Evolutionary conservation across 1,140 invertebrate species (phyloP).

Genomic region (Lordiphosa collinella): DNA sequence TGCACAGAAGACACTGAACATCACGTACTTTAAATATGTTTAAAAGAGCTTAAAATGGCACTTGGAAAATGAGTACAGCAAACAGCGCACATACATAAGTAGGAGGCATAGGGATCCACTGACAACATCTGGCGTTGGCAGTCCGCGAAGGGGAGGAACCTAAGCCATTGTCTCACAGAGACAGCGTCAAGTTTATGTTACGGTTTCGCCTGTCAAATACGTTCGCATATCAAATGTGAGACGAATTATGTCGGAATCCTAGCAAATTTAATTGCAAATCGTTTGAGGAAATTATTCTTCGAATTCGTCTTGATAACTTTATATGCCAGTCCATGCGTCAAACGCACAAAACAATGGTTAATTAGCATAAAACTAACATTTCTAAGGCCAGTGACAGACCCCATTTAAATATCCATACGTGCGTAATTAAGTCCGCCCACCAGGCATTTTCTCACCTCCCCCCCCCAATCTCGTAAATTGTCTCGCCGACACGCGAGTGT

Average conservation of each 20-base stretch:
- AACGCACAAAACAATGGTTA: slow-evolving; percentile 54
- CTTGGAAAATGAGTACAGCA: slow-evolving; percentile 36
- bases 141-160: neutral
- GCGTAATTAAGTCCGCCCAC: slow-evolving; percentile 58
- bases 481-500: slow-evolving; percentile 8
- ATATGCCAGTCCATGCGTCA: neutral
- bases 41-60: slow-evolving; percentile 59
- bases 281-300: neutral
- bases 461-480: too few species aligned
- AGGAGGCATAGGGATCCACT: slow-evolving; percentile 25
- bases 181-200: neutral
- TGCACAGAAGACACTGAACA: slow-evolving; percentile 60
- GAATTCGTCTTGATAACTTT: neutral
- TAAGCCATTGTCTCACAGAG: slow-evolving; percentile 20
- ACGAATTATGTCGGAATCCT: neutral
- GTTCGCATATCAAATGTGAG: slow-evolving; percentile 6
- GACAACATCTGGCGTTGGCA: slow-evolving; percentile 27
- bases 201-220: slow-evolving; percentile 7
- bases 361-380: slow-evolving; percentile 77
- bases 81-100: neutral
- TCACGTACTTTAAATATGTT: slow-evolving; percentile 76
- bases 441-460: slow-evolving; percentile 3
- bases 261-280: slow-evolving; percentile 3
- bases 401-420: slow-evolving; percentile 71
- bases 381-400: slow-evolving; percentile 33